Percentiles rank a stretch among this genome's conserved stretches.
phyloP scores from a whole-genome alignment of 2,888 invertebrate species.

The Oscheius myriophilus region DNA sequence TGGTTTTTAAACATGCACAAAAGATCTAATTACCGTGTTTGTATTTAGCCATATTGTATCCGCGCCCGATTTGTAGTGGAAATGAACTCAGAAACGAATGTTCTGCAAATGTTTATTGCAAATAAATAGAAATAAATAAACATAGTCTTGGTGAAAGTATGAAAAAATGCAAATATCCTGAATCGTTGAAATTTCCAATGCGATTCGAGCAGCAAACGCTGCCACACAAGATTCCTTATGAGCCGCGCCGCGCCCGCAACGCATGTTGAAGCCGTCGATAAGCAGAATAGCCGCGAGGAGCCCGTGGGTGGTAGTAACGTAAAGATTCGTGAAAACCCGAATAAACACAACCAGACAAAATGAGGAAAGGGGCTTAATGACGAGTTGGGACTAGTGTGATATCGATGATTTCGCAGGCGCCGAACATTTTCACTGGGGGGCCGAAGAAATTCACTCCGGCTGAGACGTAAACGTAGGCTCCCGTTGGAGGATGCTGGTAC shows the following conservation, averaged over 20 bases:
- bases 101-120: not conserved
- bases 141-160: too few relatives aligned
- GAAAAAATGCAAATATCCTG: too few relatives aligned
- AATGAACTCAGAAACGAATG: not conserved
- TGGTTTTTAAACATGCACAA: not conserved
- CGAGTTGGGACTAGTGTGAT: slow-evolving; percentile 28
- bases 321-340: slow-evolving; percentile 6
- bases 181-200: slow-evolving; percentile 10
- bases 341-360: slow-evolving; percentile 1
- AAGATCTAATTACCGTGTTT: slow-evolving; percentile 44
- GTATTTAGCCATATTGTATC: slow-evolving; percentile 50
- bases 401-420: slow-evolving; percentile 70
- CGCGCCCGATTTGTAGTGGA: not conserved
- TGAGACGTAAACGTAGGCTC: slow-evolving; percentile 65
- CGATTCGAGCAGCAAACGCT: slow-evolving; percentile 22
- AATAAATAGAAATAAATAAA: not conserved
- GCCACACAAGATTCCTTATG: slow-evolving; percentile 23
- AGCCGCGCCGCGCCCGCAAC: slow-evolving; percentile 29
- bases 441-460: slow-evolving; percentile 72
- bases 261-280: slow-evolving; percentile 27
- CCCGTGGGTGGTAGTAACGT: slow-evolving; percentile 2
- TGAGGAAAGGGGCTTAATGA: slow-evolving; percentile 2
- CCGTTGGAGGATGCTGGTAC: slow-evolving; percentile 49
- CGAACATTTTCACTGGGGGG: slow-evolving; percentile 72
- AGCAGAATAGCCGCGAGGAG: slow-evolving; percentile 15